A percentile compares a stretch with the other conserved stretches of the same genome.
phyloP scores from a whole-genome alignment of 53 echinoderm and acorn worm genomes.

The Paracentrotus lividus region DNA sequence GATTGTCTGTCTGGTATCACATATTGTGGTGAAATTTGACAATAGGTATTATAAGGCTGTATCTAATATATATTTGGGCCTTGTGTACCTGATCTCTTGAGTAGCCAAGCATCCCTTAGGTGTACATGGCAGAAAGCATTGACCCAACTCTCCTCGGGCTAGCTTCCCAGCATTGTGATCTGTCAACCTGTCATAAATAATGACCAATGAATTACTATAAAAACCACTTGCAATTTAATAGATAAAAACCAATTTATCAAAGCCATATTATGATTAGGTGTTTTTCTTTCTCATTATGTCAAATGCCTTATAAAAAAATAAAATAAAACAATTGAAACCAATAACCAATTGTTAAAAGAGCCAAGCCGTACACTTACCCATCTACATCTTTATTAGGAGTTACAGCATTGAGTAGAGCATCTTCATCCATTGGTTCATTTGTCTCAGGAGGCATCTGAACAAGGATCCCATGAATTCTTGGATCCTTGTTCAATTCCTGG shows the following conservation, averaged over 20 bases:
- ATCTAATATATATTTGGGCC: no score
- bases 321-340: neutral
- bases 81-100: conserved; percentile 87
- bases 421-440: conserved; percentile 92
- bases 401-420: conserved; percentile 89
- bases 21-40: no score
- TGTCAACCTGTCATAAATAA: conserved; percentile 73
- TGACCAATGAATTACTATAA: neutral
- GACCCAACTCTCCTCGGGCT: conserved; percentile 89
- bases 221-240: neutral
- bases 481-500: conserved; percentile 89
- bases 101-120: conserved; percentile 95
- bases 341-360: neutral
- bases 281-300: neutral
- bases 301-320: neutral
- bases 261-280: neutral
- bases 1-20: no score
- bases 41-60: no score
- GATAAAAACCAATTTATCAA: neutral
- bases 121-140: conserved; percentile 95
- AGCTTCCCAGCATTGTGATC: conserved; percentile 94
- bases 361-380: conserved; percentile 78
- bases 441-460: conserved; percentile 98
- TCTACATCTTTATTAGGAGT: conserved; percentile 93
- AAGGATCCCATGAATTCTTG: conserved; percentile 91